Conservation (phyloP, 2,797 vertebrate genomes). For the Monodelphis domestica region DNA sequence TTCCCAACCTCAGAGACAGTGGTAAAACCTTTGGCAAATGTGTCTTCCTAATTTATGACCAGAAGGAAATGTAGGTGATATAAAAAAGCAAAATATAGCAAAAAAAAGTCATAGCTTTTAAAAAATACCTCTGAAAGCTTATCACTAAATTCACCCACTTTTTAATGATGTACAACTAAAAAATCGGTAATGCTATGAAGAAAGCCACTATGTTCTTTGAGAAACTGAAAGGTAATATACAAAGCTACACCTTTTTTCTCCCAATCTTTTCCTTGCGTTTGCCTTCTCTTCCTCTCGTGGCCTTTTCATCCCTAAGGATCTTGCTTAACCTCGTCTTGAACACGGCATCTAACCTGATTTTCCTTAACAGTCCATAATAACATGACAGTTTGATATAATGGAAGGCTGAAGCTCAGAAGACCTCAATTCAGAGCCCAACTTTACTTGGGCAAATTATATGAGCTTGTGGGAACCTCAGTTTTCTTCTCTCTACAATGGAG, state of each 20-base stretch:
- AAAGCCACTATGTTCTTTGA: slow-evolving; percentile 56
- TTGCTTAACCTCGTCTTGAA: slow-evolving; percentile 46
- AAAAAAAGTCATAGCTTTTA: too few relatives aligned
- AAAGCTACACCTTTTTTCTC: slow-evolving; percentile 50
- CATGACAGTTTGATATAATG: too few relatives aligned
- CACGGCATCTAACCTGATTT: slow-evolving; percentile 28
- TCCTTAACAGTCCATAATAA: slow-evolving; percentile 37
- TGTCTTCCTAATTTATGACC: too few relatives aligned
- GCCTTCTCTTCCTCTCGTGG: slow-evolving; percentile 58
- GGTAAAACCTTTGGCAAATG: too few relatives aligned
- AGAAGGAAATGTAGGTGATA: too few relatives aligned
- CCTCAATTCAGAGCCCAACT: neutral
- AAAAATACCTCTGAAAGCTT: too few relatives aligned
- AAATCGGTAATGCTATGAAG: slow-evolving; percentile 14
- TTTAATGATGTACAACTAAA: too few relatives aligned
- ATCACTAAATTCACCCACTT: too few relatives aligned
- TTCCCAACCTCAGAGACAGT: too few relatives aligned
- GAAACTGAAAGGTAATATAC: slow-evolving; percentile 56
- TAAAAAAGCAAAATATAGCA: too few relatives aligned
- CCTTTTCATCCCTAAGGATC: slow-evolving; percentile 54
- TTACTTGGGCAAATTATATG: neutral
- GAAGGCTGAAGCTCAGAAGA: neutral
- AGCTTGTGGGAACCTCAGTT: neutral
- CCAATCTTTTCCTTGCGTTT: slow-evolving; percentile 32
- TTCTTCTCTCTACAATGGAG: neutral